Conservation (phyloP, 2,113 vertebrate species). For the Phodopus roborovskii region DNA sequence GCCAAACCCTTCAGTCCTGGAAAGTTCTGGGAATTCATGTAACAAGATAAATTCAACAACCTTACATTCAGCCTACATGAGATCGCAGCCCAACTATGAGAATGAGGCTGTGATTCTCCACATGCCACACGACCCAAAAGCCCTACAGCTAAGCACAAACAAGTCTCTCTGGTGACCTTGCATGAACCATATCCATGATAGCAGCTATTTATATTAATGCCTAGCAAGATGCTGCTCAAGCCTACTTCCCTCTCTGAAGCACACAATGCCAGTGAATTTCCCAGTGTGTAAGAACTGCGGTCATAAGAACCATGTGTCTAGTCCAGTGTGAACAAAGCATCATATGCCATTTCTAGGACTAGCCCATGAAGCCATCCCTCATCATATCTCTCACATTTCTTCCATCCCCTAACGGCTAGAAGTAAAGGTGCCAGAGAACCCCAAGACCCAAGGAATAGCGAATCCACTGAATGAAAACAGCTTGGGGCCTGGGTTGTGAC, state of each 20-base stretch:
- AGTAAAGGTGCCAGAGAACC: neutral
- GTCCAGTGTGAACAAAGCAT: neutral
- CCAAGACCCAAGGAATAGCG: neutral
- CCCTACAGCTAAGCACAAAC: neutral
- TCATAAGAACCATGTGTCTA: neutral
- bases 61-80: neutral
- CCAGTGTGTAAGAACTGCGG: neutral
- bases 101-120: neutral
- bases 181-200: neutral
- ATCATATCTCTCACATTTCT: neutral
- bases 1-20: constrained; percentile 33
- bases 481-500: neutral
- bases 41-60: constrained; percentile 16
- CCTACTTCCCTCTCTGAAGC: neutral
- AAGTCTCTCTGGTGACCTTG: neutral
- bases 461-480: neutral
- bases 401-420: neutral
- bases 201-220: neutral
- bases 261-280: neutral
- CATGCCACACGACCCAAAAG: neutral
- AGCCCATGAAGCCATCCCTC: neutral
- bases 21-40: constrained; percentile 47
- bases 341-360: neutral
- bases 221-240: neutral
- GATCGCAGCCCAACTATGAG: neutral